phyloP scores from a whole-genome alignment of 1,140 invertebrate species.

The Maconellicoccus hirsutus region DNA sequence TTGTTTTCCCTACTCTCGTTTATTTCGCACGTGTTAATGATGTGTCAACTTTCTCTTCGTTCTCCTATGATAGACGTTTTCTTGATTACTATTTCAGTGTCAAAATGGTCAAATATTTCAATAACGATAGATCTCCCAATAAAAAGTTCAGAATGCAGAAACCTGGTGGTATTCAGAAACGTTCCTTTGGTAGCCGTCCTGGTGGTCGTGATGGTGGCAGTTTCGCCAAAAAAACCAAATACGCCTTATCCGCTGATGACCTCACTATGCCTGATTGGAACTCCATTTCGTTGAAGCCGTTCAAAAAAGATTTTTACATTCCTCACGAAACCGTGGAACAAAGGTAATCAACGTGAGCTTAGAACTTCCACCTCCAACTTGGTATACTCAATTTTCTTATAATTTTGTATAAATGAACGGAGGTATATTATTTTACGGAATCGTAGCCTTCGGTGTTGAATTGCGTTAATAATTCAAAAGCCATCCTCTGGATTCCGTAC shows the following conservation, averaged over 20 bases:
- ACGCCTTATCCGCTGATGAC: slow-evolving; percentile 40
- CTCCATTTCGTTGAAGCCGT: slow-evolving; percentile 58
- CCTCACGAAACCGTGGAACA: slow-evolving; percentile 44
- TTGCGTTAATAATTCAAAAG: not conserved
- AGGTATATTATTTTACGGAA: slow-evolving; percentile 13
- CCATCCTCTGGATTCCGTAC: slow-evolving; percentile 14
- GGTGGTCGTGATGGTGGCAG: slow-evolving; percentile 32
- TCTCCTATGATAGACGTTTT: not conserved
- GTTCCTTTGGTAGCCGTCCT: slow-evolving; percentile 31
- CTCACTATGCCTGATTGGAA: slow-evolving; percentile 71
- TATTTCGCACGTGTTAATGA: not conserved
- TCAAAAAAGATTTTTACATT: slow-evolving; percentile 91
- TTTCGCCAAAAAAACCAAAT: slow-evolving; percentile 31
- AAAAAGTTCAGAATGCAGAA: slow-evolving; percentile 34
- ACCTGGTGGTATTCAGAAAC: slow-evolving; percentile 43
- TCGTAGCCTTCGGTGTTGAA: slow-evolving; percentile 17
- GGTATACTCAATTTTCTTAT: not conserved
- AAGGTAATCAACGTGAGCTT: slow-evolving; percentile 33
- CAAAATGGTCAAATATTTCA: not conserved
- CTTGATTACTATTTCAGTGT: not conserved
- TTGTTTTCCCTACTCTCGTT: not conserved
- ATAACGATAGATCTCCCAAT: not conserved
- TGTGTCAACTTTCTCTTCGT: not conserved
- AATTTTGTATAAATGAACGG: slow-evolving; percentile 13
- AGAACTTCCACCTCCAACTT: not conserved